These are phyloP conservation scores for Athetis lepigone DNA, from an alignment of 2,888 invertebrate species.

Conservation along the genomic window DNA sequence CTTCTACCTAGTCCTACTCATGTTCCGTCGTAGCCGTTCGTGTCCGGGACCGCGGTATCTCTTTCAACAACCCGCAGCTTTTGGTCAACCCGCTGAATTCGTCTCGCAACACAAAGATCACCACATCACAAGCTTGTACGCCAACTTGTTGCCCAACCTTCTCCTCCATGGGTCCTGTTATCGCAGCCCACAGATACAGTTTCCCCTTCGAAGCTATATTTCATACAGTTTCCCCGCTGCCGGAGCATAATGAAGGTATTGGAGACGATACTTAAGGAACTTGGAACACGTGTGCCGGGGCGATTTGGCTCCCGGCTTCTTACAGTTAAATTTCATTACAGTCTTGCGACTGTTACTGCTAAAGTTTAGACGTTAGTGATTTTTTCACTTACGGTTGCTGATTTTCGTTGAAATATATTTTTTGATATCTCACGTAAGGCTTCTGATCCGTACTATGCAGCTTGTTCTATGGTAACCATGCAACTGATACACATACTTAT, in stretches of 20 bases:
- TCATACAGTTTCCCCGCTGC: slow-evolving; percentile 75
- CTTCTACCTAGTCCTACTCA: too few relatives aligned
- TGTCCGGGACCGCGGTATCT: too few relatives aligned
- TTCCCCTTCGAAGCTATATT: slow-evolving; percentile 77
- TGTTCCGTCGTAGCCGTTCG: too few relatives aligned
- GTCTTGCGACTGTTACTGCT: slow-evolving; percentile 20
- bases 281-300: slow-evolving; percentile 64
- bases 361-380: slow-evolving; percentile 40
- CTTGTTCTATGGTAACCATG: too few relatives aligned
- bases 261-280: slow-evolving; percentile 64
- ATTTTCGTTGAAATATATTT: too few relatives aligned
- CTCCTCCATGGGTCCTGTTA: slow-evolving; percentile 67
- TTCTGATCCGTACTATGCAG: too few relatives aligned
- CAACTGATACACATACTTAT: too few relatives aligned
- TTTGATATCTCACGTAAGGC: too few relatives aligned
- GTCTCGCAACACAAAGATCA: too few relatives aligned
- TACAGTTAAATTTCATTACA: slow-evolving; percentile 51
- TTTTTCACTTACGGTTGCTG: slow-evolving; percentile 21
- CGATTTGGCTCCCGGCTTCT: slow-evolving; percentile 44
- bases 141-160: slow-evolving; percentile 11
- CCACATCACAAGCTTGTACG: not conserved
- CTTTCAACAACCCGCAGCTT: too few relatives aligned
- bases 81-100: too few relatives aligned
- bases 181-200: slow-evolving; percentile 73
- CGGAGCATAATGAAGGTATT: slow-evolving; percentile 76